phyloP scores from a whole-genome alignment of 2,888 invertebrate genomes.

The Myopa testacea region DNA sequence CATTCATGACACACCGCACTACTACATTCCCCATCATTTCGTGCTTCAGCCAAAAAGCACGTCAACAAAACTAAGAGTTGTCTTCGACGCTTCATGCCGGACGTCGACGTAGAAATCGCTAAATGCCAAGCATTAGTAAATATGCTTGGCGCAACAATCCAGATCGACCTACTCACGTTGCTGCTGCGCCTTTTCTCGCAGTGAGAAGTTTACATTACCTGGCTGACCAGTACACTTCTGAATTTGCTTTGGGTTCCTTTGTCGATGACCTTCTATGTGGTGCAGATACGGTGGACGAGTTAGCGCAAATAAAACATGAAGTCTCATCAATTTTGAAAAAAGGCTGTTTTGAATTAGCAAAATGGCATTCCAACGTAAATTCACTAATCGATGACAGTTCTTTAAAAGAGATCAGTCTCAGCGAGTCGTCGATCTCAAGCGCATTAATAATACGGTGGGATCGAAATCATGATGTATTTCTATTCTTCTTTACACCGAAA shows the following conservation, averaged over 20 bases:
- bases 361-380: slow-evolving; percentile 31
- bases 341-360: slow-evolving; percentile 25
- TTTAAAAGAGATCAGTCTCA: slow-evolving; percentile 1
- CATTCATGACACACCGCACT: not conserved
- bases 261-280: not conserved
- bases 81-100: slow-evolving; percentile 13
- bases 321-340: slow-evolving; percentile 8
- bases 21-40: slow-evolving; percentile 18
- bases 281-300: not conserved
- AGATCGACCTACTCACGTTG: not conserved
- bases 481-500: slow-evolving; percentile 29
- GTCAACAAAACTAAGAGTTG: not conserved
- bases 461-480: slow-evolving; percentile 28
- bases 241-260: not conserved
- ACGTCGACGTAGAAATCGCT: not conserved
- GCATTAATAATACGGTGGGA: too few species aligned
- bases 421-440: not conserved
- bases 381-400: slow-evolving; percentile 15
- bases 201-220: too few species aligned
- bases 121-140: too few species aligned
- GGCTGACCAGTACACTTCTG: too few species aligned
- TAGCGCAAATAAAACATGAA: not conserved
- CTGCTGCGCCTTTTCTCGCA: not conserved
- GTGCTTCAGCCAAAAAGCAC: slow-evolving; percentile 11
- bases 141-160: slow-evolving; percentile 22